Evolutionary conservation across 2,113 vertebrate species (phyloP).

Genomic region (Alectura lathami): DNA sequence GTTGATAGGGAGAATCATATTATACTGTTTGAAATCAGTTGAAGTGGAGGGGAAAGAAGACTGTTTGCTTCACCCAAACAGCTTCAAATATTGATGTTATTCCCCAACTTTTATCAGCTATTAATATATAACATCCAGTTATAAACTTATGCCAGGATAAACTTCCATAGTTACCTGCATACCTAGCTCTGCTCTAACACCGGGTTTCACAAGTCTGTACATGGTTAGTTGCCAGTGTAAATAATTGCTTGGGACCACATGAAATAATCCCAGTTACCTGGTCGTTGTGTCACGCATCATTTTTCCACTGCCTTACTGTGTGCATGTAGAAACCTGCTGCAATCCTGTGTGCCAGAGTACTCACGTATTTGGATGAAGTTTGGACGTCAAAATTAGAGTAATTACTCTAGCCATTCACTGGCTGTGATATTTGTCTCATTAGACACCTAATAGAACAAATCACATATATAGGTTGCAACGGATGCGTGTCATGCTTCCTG

Average conservation of each 20-base stretch:
- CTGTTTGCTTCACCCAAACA: background rate
- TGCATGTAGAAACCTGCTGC: background rate
- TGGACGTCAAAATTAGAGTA: background rate
- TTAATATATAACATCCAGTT: background rate
- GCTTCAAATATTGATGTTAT: background rate
- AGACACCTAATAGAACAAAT: background rate
- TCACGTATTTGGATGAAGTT: background rate
- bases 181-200: background rate
- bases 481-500: slow-evolving; percentile 28
- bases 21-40: background rate
- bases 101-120: background rate
- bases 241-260: background rate
- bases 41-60: background rate
- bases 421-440: background rate
- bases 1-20: background rate
- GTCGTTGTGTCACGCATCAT: background rate
- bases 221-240: background rate
- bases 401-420: background rate
- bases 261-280: background rate
- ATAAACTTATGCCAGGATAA: background rate
- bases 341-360: background rate
- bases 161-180: background rate
- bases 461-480: background rate
- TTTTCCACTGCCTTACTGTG: rapidly evolving
- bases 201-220: background rate